These are phyloP conservation scores for Melospiza melodia DNA, from an alignment of 2,113 vertebrate species.

Conservation along the genomic window DNA sequence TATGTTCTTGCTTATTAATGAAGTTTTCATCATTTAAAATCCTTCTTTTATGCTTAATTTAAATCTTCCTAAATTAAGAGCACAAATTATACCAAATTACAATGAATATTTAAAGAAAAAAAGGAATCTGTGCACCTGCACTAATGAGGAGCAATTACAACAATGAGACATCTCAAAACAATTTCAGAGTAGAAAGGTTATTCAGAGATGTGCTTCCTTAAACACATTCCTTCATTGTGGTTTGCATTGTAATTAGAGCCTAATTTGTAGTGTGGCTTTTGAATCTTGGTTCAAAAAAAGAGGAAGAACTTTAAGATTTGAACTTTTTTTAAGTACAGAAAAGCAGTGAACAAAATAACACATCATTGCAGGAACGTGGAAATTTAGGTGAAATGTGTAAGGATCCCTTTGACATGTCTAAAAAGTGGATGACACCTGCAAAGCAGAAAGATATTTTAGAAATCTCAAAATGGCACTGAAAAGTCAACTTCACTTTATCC, in stretches of 20 bases:
- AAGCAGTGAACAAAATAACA: neutral
- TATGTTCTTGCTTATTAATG: constrained; percentile 22
- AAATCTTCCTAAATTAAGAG: constrained; percentile 36
- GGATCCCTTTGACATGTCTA: neutral
- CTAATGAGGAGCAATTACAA: constrained; percentile 54
- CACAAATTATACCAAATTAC: constrained; percentile 43
- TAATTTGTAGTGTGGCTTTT: neutral
- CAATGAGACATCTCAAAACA: constrained; percentile 53
- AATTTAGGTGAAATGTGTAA: neutral
- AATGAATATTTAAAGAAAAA: constrained; percentile 47
- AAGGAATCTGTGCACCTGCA: constrained; percentile 46
- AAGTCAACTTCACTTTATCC: neutral
- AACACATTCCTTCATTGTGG: neutral
- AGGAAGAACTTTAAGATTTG: neutral
- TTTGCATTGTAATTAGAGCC: constrained; percentile 33
- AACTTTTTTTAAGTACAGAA: constrained; percentile 12
- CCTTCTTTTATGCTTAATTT: constrained; percentile 24
- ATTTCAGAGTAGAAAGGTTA: constrained; percentile 40
- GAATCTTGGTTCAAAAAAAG: neutral
- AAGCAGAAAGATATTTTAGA: neutral
- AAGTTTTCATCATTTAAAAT: neutral
- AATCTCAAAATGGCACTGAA: neutral
- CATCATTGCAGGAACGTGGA: neutral
- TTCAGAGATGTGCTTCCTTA: constrained; percentile 26
- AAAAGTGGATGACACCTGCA: neutral